Evolutionary conservation across 1,140 invertebrate species (phyloP).

Genomic region (Palaemon carinicauda): DNA sequence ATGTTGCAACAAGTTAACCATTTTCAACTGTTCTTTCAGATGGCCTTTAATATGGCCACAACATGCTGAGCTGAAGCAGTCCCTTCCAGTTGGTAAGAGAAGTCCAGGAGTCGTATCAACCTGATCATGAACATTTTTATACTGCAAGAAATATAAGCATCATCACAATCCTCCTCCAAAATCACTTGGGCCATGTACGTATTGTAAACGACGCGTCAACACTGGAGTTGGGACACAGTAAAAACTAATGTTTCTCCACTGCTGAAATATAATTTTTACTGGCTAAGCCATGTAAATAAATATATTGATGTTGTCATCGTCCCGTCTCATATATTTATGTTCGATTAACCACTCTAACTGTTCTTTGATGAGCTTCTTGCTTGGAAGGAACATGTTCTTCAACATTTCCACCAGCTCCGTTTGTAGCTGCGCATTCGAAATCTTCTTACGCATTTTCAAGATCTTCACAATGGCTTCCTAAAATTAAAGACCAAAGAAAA

Average conservation of each 20-base stretch:
- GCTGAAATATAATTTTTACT: neutral
- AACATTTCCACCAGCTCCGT: conserved; percentile 97
- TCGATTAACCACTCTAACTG: conserved; percentile 99
- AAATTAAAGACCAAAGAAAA: conserved; percentile 62
- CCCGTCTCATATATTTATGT: conserved; percentile 95
- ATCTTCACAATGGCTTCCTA: conserved; percentile 99
- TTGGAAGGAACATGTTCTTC: conserved; percentile 99
- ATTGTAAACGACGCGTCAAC: no score
- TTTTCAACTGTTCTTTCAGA: no score
- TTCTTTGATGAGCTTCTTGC: conserved; percentile 99
- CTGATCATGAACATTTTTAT: no score
- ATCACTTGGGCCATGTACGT: no score
- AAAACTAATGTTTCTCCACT: neutral
- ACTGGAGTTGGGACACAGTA: neutral
- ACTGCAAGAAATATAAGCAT: no score
- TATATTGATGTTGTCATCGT: conserved; percentile 97
- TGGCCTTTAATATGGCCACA: no score
- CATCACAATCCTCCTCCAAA: no score
- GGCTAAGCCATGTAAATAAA: conserved; percentile 95
- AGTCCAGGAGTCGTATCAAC: no score
- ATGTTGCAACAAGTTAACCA: no score
- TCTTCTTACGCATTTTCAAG: conserved; percentile 95
- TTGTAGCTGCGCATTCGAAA: conserved; percentile 92
- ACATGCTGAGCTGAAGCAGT: no score
- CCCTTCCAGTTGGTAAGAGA: no score